These are phyloP conservation scores for Xiphorhynchus erythropygius DNA, from an alignment of 2,797 vertebrate genomes.

Conservation along the genomic window DNA sequence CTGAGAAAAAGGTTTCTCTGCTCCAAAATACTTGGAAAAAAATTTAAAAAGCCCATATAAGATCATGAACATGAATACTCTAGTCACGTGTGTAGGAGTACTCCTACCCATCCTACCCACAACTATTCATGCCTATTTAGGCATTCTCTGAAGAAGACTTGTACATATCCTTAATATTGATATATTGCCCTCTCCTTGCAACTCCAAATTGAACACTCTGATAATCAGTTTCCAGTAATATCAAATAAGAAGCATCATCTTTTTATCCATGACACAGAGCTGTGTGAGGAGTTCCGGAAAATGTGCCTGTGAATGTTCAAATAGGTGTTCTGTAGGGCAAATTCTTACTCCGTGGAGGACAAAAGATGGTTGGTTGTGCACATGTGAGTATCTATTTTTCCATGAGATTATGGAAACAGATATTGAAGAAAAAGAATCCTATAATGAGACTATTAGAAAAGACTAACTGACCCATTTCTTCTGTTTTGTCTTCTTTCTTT, in stretches of 20 bases:
- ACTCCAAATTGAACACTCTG: neutral
- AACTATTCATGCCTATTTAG: neutral
- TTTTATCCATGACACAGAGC: neutral
- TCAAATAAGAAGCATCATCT: neutral
- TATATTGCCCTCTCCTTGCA: neutral
- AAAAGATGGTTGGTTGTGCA: neutral
- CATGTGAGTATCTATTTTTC: neutral
- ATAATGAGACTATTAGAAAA: neutral
- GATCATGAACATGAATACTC: neutral
- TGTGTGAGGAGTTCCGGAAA: neutral
- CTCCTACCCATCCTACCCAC: neutral
- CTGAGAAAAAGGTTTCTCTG: neutral
- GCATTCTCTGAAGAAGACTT: neutral
- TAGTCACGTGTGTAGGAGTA: neutral
- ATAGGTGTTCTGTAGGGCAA: neutral
- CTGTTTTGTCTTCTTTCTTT: neutral
- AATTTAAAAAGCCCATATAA: neutral
- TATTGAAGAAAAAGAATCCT: neutral
- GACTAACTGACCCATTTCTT: neutral
- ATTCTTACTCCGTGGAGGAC: neutral
- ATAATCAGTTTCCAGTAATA: neutral
- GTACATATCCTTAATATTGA: neutral
- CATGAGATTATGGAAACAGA: neutral
- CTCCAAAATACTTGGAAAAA: neutral
- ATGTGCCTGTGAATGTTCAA: neutral